Base-by-base conservation (phyloP, 2,113 vertebrate species). In the Podiceps cristatus region DNA sequence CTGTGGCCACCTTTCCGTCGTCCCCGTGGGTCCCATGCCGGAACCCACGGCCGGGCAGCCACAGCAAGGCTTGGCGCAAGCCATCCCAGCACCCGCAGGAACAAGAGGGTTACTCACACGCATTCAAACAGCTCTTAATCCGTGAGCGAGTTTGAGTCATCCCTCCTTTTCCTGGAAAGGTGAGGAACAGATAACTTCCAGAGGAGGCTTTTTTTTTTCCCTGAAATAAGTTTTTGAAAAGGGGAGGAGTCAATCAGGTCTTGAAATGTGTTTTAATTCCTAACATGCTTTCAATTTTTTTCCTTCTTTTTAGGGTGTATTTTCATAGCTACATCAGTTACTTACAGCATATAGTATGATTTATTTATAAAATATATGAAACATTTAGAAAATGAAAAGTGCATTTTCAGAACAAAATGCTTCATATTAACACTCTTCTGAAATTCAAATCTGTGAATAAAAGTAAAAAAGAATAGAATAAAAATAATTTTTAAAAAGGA, bases 81-180 rank as follows among this genome's bases (percentile, higher is more conserved):
- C 45, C 7, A 1, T 4, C 12, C 49, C 49, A 18, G 62, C 50
- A 53, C 44, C 63, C 50, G 23, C 1, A 1, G n/a, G n/a, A 60
- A 76, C 81, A 59, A 69, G 60, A 78, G 44, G 14, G n/a, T 40
- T 78, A 67, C 85, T 92, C 60, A 72, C 40, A 60, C 0, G 1
- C 45, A 52, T 25, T n/a, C 50, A 84, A 68, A 27, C 35, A 40
- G 85, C 33, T 69, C 49, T 58, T 31, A 88, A 62, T 49, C 29
- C 2, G 2, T 10, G 28, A 78, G 31, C 0, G 3, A 63, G 35
- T 40, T 42, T 22, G n/a, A 92, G 58, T 50, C 78, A 62, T 75
- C 42, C 33, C 52, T 52, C 27, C 35, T 87, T 67, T 90, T 84
- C 77, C 86, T 90, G 86, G 82, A 90, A 92, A 75, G 58, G 45